Conservation (phyloP, 2,797 vertebrate species). For the Macropus fuliginosus region DNA sequence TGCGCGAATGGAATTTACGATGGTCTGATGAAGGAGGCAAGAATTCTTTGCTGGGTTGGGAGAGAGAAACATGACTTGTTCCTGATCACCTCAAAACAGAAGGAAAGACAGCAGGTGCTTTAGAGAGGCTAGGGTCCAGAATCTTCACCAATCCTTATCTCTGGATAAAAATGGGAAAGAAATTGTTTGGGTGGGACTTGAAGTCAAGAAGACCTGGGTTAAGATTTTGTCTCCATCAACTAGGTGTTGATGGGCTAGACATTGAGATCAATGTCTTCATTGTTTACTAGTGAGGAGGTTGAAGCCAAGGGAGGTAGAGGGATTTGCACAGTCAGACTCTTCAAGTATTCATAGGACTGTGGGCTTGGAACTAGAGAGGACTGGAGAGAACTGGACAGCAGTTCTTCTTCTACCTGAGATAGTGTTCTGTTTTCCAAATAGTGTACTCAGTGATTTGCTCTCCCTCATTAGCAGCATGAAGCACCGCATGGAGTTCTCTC, state of each 20-base stretch:
- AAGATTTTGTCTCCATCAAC: neutral
- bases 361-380: rapidly evolving
- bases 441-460: neutral
- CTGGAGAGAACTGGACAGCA: rapidly evolving
- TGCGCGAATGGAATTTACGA: neutral
- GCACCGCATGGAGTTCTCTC: neutral
- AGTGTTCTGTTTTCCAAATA: neutral
- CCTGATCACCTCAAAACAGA: no score
- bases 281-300: neutral
- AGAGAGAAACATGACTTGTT: constrained; percentile 68
- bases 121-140: neutral
- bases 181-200: neutral
- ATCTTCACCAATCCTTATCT: neutral
- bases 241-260: no score
- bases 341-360: rapidly evolving
- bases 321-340: neutral
- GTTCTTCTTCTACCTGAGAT: neutral
- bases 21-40: constrained; percentile 26
- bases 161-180: neutral
- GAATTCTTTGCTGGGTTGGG: constrained; percentile 64
- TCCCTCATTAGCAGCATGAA: neutral
- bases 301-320: neutral
- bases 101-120: neutral
- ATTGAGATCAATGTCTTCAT: neutral
- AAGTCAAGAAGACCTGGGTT: neutral